Percentiles rank a stretch among this genome's conserved stretches.
These are phyloP conservation scores for Marisa cornuarietis DNA, from an alignment of 1,140 invertebrate species.

Conservation along the genomic window DNA sequence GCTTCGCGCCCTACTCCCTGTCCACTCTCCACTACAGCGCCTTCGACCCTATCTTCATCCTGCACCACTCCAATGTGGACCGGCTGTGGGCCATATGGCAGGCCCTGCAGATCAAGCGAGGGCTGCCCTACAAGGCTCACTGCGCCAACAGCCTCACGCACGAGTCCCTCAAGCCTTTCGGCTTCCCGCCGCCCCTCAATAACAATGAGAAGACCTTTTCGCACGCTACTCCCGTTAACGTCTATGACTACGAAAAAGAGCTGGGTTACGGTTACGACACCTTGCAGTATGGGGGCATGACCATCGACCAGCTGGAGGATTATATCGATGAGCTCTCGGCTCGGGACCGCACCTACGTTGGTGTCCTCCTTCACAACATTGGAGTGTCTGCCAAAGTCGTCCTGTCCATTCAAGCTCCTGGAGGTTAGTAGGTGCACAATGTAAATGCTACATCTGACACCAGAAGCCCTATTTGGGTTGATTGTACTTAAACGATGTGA, in stretches of 20 bases:
- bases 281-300: conserved; percentile 37
- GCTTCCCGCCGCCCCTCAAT: conserved; percentile 31
- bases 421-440: not conserved
- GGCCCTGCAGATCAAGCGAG: conserved; percentile 28
- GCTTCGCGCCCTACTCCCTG: conserved; percentile 27
- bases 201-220: conserved; percentile 34
- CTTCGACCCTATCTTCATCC: conserved; percentile 35
- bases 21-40: conserved; percentile 31
- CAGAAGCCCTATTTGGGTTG: too few species aligned
- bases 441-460: too few species aligned
- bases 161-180: conserved; percentile 33
- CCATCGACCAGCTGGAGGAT: conserved; percentile 26
- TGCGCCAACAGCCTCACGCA: conserved; percentile 29
- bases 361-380: conserved; percentile 27
- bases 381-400: conserved; percentile 12
- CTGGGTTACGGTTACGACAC: conserved; percentile 37
- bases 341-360: conserved; percentile 29
- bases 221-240: conserved; percentile 27
- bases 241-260: conserved; percentile 38
- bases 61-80: conserved; percentile 34
- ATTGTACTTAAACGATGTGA: too few species aligned
- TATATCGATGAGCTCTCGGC: conserved; percentile 22
- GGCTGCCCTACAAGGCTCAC: conserved; percentile 31
- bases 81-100: conserved; percentile 39
- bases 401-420: not conserved